Conservation (phyloP, 2,797 vertebrate genomes). For the Ciconia nigra region DNA sequence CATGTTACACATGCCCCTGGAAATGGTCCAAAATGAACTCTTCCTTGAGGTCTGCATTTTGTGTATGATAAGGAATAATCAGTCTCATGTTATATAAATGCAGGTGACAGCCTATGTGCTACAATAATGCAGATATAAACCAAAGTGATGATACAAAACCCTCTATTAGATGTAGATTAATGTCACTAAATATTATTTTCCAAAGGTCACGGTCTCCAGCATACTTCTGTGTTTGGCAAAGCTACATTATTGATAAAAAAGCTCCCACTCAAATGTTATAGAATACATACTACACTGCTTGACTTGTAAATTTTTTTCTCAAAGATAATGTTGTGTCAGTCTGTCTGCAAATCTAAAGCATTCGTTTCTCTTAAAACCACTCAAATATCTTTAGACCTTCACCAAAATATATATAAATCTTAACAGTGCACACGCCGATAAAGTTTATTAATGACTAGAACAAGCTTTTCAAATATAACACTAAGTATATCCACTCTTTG, state of each 20-base stretch:
- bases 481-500: neutral
- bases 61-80: slow-evolving; percentile 57
- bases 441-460: neutral
- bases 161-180: slow-evolving; percentile 47
- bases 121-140: slow-evolving; percentile 47
- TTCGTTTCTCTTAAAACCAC: neutral
- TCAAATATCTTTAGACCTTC: neutral
- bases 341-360: slow-evolving; percentile 13
- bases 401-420: neutral
- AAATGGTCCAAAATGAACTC: slow-evolving; percentile 53
- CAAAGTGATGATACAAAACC: slow-evolving; percentile 8
- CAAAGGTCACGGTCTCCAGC: slow-evolving; percentile 9
- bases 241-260: slow-evolving; percentile 59
- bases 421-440: neutral
- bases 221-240: slow-evolving; percentile 32
- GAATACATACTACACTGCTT: neutral
- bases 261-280: slow-evolving; percentile 23
- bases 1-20: slow-evolving; percentile 6
- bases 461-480: neutral
- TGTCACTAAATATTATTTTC: slow-evolving; percentile 49
- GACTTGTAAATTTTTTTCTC: neutral
- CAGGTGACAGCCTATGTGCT: slow-evolving; percentile 43
- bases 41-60: slow-evolving; percentile 29
- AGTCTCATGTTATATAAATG: slow-evolving; percentile 57
- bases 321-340: neutral